Base-by-base conservation (phyloP, 2,888 invertebrate species). In the Hypolimnas misippus region DNA sequence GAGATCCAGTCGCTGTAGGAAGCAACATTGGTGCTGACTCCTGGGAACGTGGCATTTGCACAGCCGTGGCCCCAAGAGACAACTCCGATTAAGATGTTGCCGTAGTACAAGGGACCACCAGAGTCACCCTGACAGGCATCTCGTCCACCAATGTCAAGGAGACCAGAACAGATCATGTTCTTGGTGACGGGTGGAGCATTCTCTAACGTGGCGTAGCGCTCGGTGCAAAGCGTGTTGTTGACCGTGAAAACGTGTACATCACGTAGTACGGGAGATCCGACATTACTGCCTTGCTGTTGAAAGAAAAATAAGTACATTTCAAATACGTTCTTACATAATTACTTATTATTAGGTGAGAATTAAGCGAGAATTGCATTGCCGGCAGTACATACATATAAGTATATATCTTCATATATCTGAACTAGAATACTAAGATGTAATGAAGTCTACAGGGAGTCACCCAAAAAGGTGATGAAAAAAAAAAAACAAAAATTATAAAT, bases 31-130 rank as follows among this genome's bases (percentile, higher is more conserved):
- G 89, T 81, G 73, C 87, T 93, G 63, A 93, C 80, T 14, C 93
- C 92, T 1, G 93, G 93, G 78, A 77, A 91, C 51, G 76, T 74
- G 3, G 75, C 79, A 59, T 84, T 77, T 16, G 89, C 92, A 68
- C 93, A 93, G 2, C 88, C 87, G 31, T 81, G 73, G 64, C 92
- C 92, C 87, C 91, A 93, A 57, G 93, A 93, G 12, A 91, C 84
- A 52, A 93, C 71, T 14, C 92, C 93, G 56, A 93, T 74, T 62
- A 89, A 73, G 57, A 78, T 63, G 16, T 84, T 69, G n/a, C 70
- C 72, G 67, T 69, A 83, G 71, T 84, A 86, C 60, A 93, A 71
- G 19, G 93, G 93, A 35, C 93, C 93, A 2, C 93, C 93, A 50
- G 89, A 86, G 76, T 93, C 93, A 54, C 89, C 92, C 76, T 87